These are phyloP conservation scores for Chelon labrosus DNA, from an alignment of 2,797 vertebrate species.

Conservation along the genomic window DNA sequence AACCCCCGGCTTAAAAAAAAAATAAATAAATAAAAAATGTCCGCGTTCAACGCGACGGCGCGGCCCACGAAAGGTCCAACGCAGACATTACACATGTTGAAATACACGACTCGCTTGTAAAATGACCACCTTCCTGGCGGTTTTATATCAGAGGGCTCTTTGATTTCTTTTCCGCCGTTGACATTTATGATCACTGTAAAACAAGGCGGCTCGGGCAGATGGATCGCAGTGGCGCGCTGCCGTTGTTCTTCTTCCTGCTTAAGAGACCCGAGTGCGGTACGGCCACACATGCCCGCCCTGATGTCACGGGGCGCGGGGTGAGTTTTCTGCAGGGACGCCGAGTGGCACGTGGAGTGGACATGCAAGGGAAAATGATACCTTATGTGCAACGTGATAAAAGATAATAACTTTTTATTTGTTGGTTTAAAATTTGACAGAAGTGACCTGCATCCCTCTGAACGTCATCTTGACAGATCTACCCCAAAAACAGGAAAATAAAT, in stretches of 20 bases:
- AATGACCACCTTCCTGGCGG: conserved; percentile 52
- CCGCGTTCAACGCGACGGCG: conserved; percentile 28
- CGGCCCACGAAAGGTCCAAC: conserved; percentile 31
- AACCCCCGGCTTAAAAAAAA: conserved; percentile 1
- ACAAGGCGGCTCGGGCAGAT: conserved; percentile 51
- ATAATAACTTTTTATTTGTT: conserved; percentile 6
- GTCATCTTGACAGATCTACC: conserved; percentile 70
- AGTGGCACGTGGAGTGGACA: conserved; percentile 25
- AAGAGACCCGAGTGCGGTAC: conserved; percentile 26
- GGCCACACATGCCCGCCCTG: conserved; percentile 35
- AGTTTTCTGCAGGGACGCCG: conserved; percentile 13
- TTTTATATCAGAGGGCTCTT: conserved; percentile 51
- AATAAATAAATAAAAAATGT: conserved; percentile 5
- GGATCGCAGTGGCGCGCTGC: conserved; percentile 29
- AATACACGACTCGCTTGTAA: conserved; percentile 43
- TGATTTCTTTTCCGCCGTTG: conserved; percentile 63
- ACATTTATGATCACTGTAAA: conserved; percentile 63
- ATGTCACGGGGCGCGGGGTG: background rate
- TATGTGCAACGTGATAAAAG: conserved; percentile 41
- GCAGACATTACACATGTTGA: conserved; percentile 42
- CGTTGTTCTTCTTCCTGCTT: conserved; percentile 23
- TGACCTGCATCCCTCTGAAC: conserved; percentile 66
- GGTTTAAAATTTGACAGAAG: conserved; percentile 52
- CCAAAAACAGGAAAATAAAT: no score
- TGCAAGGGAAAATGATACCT: conserved; percentile 27